Evolutionary conservation across 2,797 vertebrate genomes (phyloP).

Genomic region (Malurus leucopterus): DNA sequence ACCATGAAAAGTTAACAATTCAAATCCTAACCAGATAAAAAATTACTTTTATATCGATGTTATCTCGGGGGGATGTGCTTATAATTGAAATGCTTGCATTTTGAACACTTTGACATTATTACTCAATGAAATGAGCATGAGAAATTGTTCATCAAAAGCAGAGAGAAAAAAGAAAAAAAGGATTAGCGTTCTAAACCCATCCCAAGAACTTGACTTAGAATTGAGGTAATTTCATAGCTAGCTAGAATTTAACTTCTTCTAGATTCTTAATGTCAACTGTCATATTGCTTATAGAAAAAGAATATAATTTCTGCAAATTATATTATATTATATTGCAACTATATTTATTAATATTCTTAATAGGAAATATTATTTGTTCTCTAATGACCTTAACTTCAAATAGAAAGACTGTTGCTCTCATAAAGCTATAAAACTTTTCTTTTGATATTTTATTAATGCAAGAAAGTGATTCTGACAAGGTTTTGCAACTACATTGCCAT

Average conservation of each 20-base stretch:
- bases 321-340: too few species aligned
- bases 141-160: constrained; percentile 61
- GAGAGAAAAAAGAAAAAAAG: not conserved
- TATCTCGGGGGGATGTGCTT: constrained; percentile 35
- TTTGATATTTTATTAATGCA: not conserved
- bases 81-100: constrained; percentile 60
- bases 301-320: not conserved
- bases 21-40: constrained; percentile 58
- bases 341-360: not conserved
- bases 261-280: constrained; percentile 22
- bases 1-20: constrained; percentile 48
- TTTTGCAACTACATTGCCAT: not conserved
- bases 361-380: not conserved
- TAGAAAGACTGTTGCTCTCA: not conserved
- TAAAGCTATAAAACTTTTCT: not conserved
- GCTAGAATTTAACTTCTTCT: constrained; percentile 52
- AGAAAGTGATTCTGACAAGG: not conserved
- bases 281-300: not conserved
- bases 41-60: constrained; percentile 56
- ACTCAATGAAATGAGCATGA: constrained; percentile 64
- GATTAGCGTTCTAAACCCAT: constrained; percentile 59
- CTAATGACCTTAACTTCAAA: not conserved
- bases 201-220: constrained; percentile 44
- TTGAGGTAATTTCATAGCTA: constrained; percentile 49
- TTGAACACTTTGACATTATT: constrained; percentile 56